Conservation (phyloP, 2,113 vertebrate genomes). For the Grallaria varia region DNA sequence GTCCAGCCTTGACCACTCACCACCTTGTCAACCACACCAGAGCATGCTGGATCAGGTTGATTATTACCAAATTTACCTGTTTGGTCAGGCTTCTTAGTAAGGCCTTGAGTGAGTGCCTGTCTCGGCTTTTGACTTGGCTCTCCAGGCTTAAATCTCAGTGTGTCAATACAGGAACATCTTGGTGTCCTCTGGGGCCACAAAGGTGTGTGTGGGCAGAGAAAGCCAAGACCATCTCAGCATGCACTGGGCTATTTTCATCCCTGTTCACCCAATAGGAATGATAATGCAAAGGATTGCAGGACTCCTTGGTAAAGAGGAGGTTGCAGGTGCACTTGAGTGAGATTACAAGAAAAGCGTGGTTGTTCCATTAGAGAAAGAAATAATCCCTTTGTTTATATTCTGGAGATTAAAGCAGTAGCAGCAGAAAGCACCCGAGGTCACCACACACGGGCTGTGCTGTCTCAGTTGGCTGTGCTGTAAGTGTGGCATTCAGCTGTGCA, state of each 20-base stretch:
- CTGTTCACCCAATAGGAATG: neutral
- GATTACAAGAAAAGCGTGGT: neutral
- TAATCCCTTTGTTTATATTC: slow-evolving; percentile 11
- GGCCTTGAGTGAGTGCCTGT: neutral
- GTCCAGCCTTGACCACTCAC: rapidly evolving
- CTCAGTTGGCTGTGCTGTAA: neutral
- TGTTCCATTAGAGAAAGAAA: neutral
- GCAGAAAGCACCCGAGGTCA: neutral
- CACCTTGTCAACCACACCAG: neutral
- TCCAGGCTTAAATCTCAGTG: neutral
- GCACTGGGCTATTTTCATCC: neutral
- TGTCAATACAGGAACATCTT: neutral
- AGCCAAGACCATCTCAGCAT: neutral
- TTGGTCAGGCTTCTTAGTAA: too few relatives aligned
- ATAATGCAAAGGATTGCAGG: neutral
- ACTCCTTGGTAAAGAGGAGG: neutral
- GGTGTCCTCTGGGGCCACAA: neutral
- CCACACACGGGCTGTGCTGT: neutral
- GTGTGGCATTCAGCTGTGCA: neutral
- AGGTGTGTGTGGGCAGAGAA: neutral
- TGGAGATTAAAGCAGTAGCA: neutral
- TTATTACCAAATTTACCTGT: too few relatives aligned
- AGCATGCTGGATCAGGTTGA: neutral
- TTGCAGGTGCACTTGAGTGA: slow-evolving; percentile 4
- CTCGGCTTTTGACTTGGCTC: neutral